Base-by-base conservation (phyloP, 2,888 invertebrate genomes). In the Andrena chrysosceles region DNA sequence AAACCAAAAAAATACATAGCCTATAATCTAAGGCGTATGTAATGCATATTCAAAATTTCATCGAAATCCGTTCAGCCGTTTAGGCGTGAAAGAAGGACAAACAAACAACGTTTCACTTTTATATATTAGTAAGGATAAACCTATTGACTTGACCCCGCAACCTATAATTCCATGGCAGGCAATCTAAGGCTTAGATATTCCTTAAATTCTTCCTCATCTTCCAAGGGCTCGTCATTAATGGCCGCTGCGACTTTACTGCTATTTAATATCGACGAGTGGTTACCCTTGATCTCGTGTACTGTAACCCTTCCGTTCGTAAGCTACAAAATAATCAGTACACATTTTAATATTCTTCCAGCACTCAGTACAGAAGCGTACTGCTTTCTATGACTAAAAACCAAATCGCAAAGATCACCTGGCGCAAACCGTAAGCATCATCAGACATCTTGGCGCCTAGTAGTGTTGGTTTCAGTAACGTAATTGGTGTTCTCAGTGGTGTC, bases 211-310 rank as follows among this genome's bases (percentile, higher is more conserved):
- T 23, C 48, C 33, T 33, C 33, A 67, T 93, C 91, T 42, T 91
- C 91, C 0, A 93, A 49, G 0, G 91, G 87, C 16, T 93, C 93
- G 1, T 90, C 91, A 48, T 93, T 93, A 4, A 94, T 91, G 3
- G 89, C 91, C 2, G 81, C 95, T 0, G 96, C 95, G 67, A 96
- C 94, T 86, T 95, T 95, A 67, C 95, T 94, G 89, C 96, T 96
- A 16, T 97, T 96, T 86, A 97, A 91, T 89, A 97, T 96, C 56
- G 96, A 96, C 0, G 95, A 92, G 89, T 97, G 97, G 91, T 96
- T 96, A 10, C 97, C 97, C 89, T 97, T 96, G n/a, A 97, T 94
- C 64, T 95, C 95, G 88, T 96, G 95, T 0, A 97, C 94, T 0
- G 95, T 95, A 0, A 97, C 95, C 2, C 94, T 94, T 0, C 95